phyloP scores from a whole-genome alignment of 2,113 vertebrate genomes.

The Cyprichromis sp. region DNA sequence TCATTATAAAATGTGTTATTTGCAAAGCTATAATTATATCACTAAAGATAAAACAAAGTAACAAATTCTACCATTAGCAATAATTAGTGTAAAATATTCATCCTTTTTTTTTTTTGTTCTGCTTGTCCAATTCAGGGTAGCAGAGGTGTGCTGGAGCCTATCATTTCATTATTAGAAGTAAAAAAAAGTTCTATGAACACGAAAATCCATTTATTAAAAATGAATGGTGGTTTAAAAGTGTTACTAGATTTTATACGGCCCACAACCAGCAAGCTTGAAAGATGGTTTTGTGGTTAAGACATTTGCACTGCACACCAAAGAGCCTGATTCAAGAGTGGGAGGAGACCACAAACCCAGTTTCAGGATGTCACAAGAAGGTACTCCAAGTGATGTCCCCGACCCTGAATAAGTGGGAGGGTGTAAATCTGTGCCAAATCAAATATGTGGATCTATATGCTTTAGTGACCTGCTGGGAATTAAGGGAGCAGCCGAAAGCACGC shows the following conservation, averaged over 20 bases:
- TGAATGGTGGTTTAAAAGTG: not conserved
- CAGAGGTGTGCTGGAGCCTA: not conserved
- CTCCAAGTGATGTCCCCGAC: not conserved
- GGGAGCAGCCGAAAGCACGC: not conserved
- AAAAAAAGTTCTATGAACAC: not conserved
- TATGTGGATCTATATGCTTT: not conserved
- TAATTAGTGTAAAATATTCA: not conserved
- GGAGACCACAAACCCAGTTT: not conserved
- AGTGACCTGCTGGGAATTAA: not conserved
- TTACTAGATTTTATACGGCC: not conserved
- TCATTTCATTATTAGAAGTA: not conserved
- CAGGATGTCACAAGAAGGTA: not conserved
- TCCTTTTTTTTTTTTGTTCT: not conserved
- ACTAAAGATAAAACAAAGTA: not conserved
- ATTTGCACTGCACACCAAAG: not conserved
- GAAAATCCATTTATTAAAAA: not conserved
- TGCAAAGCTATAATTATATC: not conserved
- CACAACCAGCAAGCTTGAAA: not conserved
- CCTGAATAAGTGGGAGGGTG: not conserved
- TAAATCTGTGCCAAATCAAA: not conserved
- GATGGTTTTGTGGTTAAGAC: not conserved
- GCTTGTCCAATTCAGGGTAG: accelerated
- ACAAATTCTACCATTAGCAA: not conserved
- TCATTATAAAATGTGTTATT: not conserved
- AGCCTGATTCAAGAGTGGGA: not conserved